Conservation (phyloP, 2,888 invertebrate genomes). For the Stenodera caucasica region DNA sequence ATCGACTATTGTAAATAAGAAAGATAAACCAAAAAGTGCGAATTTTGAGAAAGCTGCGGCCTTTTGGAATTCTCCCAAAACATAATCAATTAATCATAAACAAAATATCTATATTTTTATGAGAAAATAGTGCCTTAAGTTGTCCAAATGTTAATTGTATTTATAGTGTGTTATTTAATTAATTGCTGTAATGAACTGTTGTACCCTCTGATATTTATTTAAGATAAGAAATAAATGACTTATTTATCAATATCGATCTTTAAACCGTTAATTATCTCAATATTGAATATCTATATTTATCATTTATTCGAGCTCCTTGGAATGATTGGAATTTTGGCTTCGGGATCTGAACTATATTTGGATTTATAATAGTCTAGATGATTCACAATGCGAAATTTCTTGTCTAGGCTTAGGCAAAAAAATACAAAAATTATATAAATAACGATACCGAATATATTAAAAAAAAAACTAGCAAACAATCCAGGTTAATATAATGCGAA, state of each 20-base stretch:
- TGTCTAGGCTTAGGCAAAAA: too few species aligned
- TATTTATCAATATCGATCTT: constrained; percentile 27
- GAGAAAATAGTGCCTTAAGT: constrained; percentile 26
- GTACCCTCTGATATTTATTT: constrained; percentile 33
- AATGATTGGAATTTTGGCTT: too few species aligned
- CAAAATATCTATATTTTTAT: constrained; percentile 7
- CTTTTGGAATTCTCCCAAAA: constrained; percentile 53
- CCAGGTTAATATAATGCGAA: neutral
- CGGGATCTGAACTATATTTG: too few species aligned
- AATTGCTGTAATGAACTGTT: constrained; percentile 36
- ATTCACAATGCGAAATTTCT: too few species aligned
- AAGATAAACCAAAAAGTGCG: constrained; percentile 49
- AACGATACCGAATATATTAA: constrained; percentile 1
- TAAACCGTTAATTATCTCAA: too few species aligned
- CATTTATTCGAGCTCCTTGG: too few species aligned
- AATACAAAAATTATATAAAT: neutral
- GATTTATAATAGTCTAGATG: too few species aligned
- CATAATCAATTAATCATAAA: constrained; percentile 24
- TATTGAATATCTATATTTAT: constrained; percentile 1
- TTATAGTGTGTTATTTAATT: constrained; percentile 32
- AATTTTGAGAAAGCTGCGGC: constrained; percentile 53
- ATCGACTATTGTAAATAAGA: constrained; percentile 34
- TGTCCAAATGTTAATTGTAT: constrained; percentile 25
- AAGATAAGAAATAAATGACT: constrained; percentile 22
- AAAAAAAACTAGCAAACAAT: neutral